Percentiles rank a stretch among this genome's conserved stretches.
Conservation (phyloP, 1,140 invertebrate genomes). For the Drosophila auraria region DNA sequence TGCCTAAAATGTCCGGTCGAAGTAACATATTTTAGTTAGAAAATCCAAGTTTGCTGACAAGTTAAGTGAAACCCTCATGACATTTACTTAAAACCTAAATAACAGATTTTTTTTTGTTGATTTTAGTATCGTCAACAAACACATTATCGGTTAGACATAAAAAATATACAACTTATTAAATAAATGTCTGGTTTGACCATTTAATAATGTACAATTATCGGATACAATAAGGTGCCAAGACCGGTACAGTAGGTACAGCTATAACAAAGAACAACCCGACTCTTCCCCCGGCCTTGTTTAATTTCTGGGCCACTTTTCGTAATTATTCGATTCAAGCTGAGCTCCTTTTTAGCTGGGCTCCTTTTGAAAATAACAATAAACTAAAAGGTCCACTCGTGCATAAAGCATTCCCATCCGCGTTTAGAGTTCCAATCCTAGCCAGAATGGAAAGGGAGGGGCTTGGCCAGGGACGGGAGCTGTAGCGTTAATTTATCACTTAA, state of each 20-base stretch:
- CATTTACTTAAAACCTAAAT: not conserved
- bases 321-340: slow-evolving; percentile 49
- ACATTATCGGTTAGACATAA: not conserved
- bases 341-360: slow-evolving; percentile 35
- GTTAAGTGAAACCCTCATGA: not conserved
- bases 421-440: slow-evolving; percentile 16
- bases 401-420: slow-evolving; percentile 67
- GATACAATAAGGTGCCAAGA: not conserved
- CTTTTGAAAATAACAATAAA: slow-evolving; percentile 76
- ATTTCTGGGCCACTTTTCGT: slow-evolving; percentile 48
- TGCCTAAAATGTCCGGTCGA: not conserved
- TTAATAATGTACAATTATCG: too few relatives aligned
- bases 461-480: slow-evolving; percentile 42
- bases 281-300: not conserved
- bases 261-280: not conserved
- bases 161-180: too few relatives aligned
- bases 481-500: slow-evolving; percentile 81
- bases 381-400: slow-evolving; percentile 79
- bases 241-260: not conserved
- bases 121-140: not conserved
- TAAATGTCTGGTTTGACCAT: too few relatives aligned
- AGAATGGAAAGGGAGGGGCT: slow-evolving; percentile 12
- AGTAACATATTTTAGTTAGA: not conserved
- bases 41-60: not conserved
- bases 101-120: not conserved